Conservation (phyloP, 2,888 invertebrate species). For the Neoitamus cyanurus region DNA sequence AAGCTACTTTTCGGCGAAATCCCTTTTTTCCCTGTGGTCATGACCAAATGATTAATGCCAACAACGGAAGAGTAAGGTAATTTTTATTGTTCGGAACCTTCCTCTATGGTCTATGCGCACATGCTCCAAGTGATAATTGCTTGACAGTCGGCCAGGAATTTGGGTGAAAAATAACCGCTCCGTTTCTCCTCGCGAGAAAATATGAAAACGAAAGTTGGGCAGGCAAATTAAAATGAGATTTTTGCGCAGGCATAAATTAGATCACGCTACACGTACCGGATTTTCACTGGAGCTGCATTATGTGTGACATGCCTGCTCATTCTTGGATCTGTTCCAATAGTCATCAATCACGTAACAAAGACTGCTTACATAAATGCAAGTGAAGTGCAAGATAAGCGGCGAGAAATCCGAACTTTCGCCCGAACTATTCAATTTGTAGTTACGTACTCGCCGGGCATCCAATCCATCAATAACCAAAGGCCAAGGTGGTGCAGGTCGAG, state of each 20-base stretch:
- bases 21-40: not conserved
- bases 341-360: not conserved
- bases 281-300: not conserved
- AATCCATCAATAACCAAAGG: conserved; percentile 5
- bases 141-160: not conserved
- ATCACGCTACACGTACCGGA: not conserved
- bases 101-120: not conserved
- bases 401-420: not conserved
- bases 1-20: not conserved
- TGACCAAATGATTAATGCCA: not conserved
- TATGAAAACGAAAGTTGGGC: not conserved
- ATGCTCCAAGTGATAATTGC: not conserved
- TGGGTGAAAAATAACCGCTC: not conserved
- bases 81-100: not conserved
- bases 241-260: not conserved
- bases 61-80: not conserved
- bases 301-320: not conserved
- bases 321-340: not conserved
- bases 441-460: not conserved
- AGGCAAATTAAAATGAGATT: not conserved
- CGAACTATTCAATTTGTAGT: not conserved
- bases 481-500: conserved; percentile 7
- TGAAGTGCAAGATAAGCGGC: not conserved
- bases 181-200: not conserved
- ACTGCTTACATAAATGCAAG: not conserved